phyloP scores from a whole-genome alignment of 35 echinoderm and acorn worm genomes.

The Strongylocentrotus purpuratus region DNA sequence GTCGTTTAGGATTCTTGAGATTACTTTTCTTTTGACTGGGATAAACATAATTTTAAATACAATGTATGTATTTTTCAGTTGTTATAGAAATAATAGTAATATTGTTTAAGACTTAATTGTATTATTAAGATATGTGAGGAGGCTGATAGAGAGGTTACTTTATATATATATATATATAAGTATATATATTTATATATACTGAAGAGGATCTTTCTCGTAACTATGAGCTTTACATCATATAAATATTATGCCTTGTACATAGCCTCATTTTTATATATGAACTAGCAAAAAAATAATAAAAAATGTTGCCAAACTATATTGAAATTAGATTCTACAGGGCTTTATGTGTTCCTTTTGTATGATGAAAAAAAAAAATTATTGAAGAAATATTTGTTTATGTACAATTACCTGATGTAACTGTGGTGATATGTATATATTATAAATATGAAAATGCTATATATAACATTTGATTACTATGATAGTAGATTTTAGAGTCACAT shows the following conservation, averaged over 20 bases:
- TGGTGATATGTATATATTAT: neutral
- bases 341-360: neutral
- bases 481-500: neutral
- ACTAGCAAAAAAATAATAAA: slow-evolving; percentile 28
- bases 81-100: neutral
- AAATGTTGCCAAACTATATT: slow-evolving; percentile 32
- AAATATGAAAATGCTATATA: slow-evolving; percentile 39
- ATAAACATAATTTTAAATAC: neutral
- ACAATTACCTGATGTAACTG: neutral
- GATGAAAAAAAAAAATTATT: neutral
- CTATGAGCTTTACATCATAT: neutral
- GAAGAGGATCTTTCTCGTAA: neutral
- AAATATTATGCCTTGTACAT: slow-evolving; percentile 18
- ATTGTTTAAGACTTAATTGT: neutral
- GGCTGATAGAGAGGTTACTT: neutral
- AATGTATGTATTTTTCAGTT: neutral
- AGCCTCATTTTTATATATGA: slow-evolving; percentile 22
- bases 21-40: neutral
- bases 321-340: slow-evolving; percentile 23
- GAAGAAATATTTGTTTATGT: neutral
- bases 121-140: neutral
- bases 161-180: neutral
- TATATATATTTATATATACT: too few species aligned
- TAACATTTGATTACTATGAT: slow-evolving; percentile 21
- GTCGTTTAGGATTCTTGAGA: neutral